A percentile compares a stretch with the other conserved stretches of the same genome.
These are phyloP conservation scores for Amblyraja radiata DNA, from an alignment of 2,797 vertebrate species.

Conservation along the genomic window DNA sequence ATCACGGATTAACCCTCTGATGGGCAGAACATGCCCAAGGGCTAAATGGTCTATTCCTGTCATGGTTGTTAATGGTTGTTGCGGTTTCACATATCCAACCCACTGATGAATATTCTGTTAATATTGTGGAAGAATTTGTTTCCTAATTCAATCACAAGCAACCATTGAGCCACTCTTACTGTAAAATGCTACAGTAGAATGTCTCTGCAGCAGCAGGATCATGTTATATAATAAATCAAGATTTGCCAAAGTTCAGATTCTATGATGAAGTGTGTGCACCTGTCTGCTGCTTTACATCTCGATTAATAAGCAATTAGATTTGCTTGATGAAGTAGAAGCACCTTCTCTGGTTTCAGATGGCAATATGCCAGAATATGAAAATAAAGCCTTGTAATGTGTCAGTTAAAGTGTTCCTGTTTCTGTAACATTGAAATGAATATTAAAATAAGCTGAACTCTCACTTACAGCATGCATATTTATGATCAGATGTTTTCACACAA, in stretches of 20 bases:
- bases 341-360: slow-evolving; percentile 26
- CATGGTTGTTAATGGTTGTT: too few relatives aligned
- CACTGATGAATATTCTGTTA: too few relatives aligned
- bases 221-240: slow-evolving; percentile 21
- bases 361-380: slow-evolving; percentile 32
- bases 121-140: background rate
- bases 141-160: background rate
- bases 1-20: too few relatives aligned
- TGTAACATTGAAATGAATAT: slow-evolving; percentile 29
- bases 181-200: background rate
- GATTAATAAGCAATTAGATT: slow-evolving; percentile 36
- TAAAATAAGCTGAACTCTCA: slow-evolving; percentile 31
- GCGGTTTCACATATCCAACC: too few relatives aligned
- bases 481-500: slow-evolving; percentile 23
- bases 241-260: background rate
- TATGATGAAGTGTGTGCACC: slow-evolving; percentile 26
- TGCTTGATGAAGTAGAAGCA: slow-evolving; percentile 30
- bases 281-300: slow-evolving; percentile 34
- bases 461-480: slow-evolving; percentile 25
- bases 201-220: slow-evolving; percentile 9
- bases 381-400: slow-evolving; percentile 34
- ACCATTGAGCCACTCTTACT: background rate
- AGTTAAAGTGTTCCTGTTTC: slow-evolving; percentile 28
- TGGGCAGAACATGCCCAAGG: too few relatives aligned
- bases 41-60: too few relatives aligned